Base-by-base conservation (phyloP, 2,797 vertebrate genomes). In the Podargus strigoides region DNA sequence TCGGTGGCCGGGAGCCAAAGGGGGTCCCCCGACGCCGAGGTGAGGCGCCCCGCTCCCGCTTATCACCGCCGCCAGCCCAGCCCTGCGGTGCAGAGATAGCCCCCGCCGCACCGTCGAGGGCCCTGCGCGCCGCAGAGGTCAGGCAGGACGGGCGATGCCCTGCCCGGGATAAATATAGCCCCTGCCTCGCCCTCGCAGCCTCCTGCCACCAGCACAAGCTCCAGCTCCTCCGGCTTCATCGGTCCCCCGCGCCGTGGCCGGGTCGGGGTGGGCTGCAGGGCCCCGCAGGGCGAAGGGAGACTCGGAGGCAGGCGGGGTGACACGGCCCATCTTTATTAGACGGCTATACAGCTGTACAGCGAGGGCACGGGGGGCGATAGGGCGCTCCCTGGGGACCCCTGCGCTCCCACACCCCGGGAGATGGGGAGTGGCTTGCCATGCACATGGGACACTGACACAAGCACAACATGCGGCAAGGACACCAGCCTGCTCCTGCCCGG, bases 321-420 rank as follows among this genome's bases (percentile, higher is more conserved):
- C 50, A 62, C 42, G 77, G 62, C 94, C 90, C 90, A 80, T 93
- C 94, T 96, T 96, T 96, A 96, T 96, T 96, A 46, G 67, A 81
- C 17, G 79, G 91, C 89, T 66, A 60, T 53, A 76, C 50, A 80
- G 89, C 94, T 88, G 95, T 93, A 93, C 86, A 93, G 92, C 13
- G 7, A 72, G 79, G 62, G 82, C 52, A 19, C 5, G 0, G 74
- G 10, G 12, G 42, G 39, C 8, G 41, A 12, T 1, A 49, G 5
- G 26, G 4, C 28, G 10, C 62, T 41, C 23, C 50, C n/a, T 52
- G 3, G 56, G 34, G 46, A 34, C 17, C 36, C 46, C 89, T 6
- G 1, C 3, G 21, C 60, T 74, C 7, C 0, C 39, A 22, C 28
- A 1, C 66, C 70, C 70, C 19, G 7, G 34, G 46, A 41, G 77